phyloP scores from a whole-genome alignment of 2,888 invertebrate genomes.

The Oxycera nigricornis region DNA sequence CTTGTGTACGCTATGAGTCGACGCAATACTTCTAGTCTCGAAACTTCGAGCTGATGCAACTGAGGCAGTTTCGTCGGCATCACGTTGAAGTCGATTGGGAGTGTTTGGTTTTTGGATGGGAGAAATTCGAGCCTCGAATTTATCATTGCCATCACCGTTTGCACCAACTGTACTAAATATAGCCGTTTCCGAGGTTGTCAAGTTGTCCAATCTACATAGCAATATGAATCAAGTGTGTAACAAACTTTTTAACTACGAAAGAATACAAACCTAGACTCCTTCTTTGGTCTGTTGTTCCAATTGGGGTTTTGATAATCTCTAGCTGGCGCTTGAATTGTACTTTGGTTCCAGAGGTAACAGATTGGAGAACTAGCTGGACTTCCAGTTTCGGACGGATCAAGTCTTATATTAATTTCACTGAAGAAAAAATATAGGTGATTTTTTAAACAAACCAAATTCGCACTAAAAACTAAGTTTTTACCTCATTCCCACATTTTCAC shows the following conservation, averaged over 20 bases:
- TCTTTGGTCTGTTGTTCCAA: conserved; percentile 49
- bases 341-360: conserved; percentile 63
- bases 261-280: conserved; percentile 53
- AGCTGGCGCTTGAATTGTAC: conserved; percentile 61
- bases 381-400: conserved; percentile 49
- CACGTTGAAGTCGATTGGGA: conserved; percentile 48
- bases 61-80: conserved; percentile 57
- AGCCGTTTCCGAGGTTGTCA: conserved; percentile 59
- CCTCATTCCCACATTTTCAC: conserved; percentile 57
- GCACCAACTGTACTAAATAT: conserved; percentile 56
- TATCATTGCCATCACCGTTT: conserved; percentile 16
- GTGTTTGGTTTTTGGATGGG: conserved; percentile 52
- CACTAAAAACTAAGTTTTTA: neutral
- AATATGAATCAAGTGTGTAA: conserved; percentile 1
- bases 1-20: conserved; percentile 55
- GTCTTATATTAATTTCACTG: neutral
- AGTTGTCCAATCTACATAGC: conserved; percentile 46
- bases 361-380: conserved; percentile 63
- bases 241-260: neutral
- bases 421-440: neutral
- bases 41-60: conserved; percentile 60
- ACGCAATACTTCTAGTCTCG: conserved; percentile 58
- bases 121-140: conserved; percentile 45
- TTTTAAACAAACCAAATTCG: conserved; percentile 8
- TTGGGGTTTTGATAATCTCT: conserved; percentile 57